These are phyloP conservation scores for Nymphalis c-album DNA, from an alignment of 2,888 invertebrate species.

Conservation along the genomic window DNA sequence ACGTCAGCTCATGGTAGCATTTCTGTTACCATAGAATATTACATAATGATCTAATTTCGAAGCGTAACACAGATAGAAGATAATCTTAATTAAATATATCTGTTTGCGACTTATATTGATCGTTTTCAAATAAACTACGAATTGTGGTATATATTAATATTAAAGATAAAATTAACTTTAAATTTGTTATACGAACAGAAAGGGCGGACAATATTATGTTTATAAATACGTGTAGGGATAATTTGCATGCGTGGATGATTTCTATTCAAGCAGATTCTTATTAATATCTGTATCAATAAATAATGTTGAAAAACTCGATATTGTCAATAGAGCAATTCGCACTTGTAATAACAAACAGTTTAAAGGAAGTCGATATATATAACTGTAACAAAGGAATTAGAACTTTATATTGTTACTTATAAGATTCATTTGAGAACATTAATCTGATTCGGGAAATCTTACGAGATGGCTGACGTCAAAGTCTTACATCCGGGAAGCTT, in stretches of 20 bases:
- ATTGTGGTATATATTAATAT: too few species aligned
- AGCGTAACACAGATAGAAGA: neutral
- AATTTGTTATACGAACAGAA: neutral
- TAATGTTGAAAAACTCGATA: conserved; percentile 14
- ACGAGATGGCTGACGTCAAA: conserved; percentile 69
- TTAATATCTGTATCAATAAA: conserved; percentile 5
- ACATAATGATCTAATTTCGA: neutral
- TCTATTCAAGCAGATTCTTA: conserved; percentile 4
- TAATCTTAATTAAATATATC: too few species aligned
- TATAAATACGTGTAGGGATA: neutral
- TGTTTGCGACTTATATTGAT: too few species aligned
- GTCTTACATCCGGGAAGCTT: conserved; percentile 74
- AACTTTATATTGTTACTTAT: conserved; percentile 46
- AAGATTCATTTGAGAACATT: conserved; percentile 50
- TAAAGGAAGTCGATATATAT: conserved; percentile 28
- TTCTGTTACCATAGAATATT: neutral
- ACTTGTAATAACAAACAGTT: conserved; percentile 35
- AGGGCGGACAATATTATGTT: neutral
- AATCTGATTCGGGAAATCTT: conserved; percentile 57
- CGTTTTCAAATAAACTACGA: too few species aligned
- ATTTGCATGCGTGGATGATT: neutral
- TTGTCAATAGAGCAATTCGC: conserved; percentile 34
- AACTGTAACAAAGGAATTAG: conserved; percentile 39
- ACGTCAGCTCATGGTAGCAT: conserved; percentile 20
- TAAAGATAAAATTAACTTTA: too few species aligned